These are phyloP conservation scores for Chironomus riparius DNA, from an alignment of 2,888 invertebrate species.

Conservation along the genomic window DNA sequence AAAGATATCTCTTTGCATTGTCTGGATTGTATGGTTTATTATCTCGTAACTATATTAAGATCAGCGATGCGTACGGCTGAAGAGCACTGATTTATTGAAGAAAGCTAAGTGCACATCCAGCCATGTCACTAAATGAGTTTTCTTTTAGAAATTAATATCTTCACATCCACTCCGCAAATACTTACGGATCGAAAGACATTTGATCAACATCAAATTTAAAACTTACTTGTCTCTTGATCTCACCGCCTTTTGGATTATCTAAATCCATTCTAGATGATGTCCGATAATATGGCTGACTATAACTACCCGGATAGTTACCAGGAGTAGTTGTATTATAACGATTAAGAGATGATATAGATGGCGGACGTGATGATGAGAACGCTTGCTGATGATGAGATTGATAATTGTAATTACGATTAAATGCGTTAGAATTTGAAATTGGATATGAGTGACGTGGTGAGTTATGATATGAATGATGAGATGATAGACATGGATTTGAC, in stretches of 20 bases:
- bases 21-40: too few relatives aligned
- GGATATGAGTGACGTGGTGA: not conserved
- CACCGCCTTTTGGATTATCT: conserved; percentile 43
- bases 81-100: too few relatives aligned
- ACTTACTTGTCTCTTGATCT: conserved; percentile 46
- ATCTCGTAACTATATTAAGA: too few relatives aligned
- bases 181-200: conserved; percentile 44
- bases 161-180: not conserved
- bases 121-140: too few relatives aligned
- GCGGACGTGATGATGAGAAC: conserved; percentile 26
- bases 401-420: conserved; percentile 26
- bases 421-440: not conserved
- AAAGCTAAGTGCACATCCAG: too few relatives aligned
- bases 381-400: conserved; percentile 25
- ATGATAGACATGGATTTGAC: conserved; percentile 25
- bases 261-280: conserved; percentile 43
- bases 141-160: too few relatives aligned
- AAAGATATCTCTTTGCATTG: not conserved
- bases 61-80: too few relatives aligned
- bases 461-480: not conserved
- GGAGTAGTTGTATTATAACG: conserved; percentile 4
- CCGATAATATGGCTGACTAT: conserved; percentile 19
- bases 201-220: conserved; percentile 46
- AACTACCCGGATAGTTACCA: conserved; percentile 12
- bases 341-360: conserved; percentile 25